phyloP scores from a whole-genome alignment of 1,140 invertebrate species.

The Galendromus occidentalis region DNA sequence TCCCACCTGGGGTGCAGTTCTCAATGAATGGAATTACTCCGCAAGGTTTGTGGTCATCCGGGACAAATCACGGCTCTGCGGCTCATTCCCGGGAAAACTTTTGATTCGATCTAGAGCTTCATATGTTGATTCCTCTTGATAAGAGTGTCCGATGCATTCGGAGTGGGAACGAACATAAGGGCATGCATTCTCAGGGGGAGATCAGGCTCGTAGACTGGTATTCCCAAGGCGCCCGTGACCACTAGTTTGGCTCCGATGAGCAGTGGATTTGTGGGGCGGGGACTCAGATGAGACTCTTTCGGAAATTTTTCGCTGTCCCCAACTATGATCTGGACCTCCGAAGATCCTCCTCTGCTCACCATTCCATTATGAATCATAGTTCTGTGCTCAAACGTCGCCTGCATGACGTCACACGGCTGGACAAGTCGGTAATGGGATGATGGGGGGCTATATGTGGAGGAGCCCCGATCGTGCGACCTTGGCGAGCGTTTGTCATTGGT shows the following conservation, averaged over 20 bases:
- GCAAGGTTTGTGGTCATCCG: constrained; percentile 22
- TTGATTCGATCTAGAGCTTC: too few relatives aligned
- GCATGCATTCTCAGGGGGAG: background rate
- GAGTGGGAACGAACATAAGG: background rate
- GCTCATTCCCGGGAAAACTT: too few relatives aligned
- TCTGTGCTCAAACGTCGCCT: constrained; percentile 16
- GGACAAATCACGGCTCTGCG: too few relatives aligned
- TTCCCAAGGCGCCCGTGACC: constrained; percentile 23
- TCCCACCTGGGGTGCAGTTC: constrained; percentile 27
- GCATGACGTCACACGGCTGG: constrained; percentile 19
- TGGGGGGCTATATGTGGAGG: constrained; percentile 22
- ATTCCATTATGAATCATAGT: too few relatives aligned
- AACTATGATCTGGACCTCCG: too few relatives aligned
- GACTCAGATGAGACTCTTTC: constrained; percentile 20
- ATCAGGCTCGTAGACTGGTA: background rate
- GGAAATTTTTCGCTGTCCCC: too few relatives aligned
- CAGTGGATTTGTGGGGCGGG: constrained; percentile 24
- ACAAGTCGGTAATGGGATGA: constrained; percentile 21
- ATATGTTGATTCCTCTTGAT: background rate
- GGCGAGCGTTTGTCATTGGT: constrained; percentile 19
- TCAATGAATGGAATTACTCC: constrained; percentile 29
- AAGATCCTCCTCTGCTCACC: too few relatives aligned
- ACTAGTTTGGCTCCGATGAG: constrained; percentile 24
- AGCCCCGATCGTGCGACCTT: constrained; percentile 19
- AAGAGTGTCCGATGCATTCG: background rate